Percentiles rank a stretch among this genome's conserved stretches.
These are phyloP conservation scores for Triplophysa siluroides DNA, from an alignment of 2,113 vertebrate genomes.

Conservation along the genomic window DNA sequence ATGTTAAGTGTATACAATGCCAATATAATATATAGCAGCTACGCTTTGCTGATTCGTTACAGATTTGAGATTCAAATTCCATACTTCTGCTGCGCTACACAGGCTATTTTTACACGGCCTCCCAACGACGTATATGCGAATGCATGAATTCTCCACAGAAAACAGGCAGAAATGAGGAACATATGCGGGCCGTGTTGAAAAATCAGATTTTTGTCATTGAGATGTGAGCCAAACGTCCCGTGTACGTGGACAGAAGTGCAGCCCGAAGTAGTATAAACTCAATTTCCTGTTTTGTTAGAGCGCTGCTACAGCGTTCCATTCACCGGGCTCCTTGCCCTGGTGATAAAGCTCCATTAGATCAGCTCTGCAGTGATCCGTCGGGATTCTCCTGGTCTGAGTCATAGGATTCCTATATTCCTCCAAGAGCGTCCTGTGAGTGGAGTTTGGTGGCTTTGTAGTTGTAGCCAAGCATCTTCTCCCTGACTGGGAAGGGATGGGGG, in stretches of 20 bases:
- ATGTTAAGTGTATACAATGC: neutral
- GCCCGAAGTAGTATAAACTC: conserved; percentile 66
- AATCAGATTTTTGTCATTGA: conserved; percentile 51
- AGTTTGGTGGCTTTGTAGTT: conserved; percentile 80
- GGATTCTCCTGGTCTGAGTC: conserved; percentile 83
- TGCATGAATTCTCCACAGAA: conserved; percentile 54
- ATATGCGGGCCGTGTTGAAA: conserved; percentile 47
- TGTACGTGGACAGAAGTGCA: conserved; percentile 48
- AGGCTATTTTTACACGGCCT: conserved; percentile 46
- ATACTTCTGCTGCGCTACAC: conserved; percentile 42
- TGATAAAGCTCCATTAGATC: conserved; percentile 77
- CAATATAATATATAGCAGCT: conserved; percentile 18
- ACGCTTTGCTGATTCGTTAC: conserved; percentile 43
- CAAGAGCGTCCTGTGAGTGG: conserved; percentile 78
- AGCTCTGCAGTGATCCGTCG: conserved; percentile 71
- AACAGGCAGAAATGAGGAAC: conserved; percentile 54
- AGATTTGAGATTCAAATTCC: conserved; percentile 41
- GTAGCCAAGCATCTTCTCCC: conserved; percentile 59
- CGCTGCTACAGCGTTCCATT: conserved; percentile 67
- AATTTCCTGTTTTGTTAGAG: conserved; percentile 78
- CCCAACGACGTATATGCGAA: conserved; percentile 43
- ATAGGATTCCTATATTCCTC: conserved; percentile 82
- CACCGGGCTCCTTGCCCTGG: conserved; percentile 59
- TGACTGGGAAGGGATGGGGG: conserved; percentile 11
- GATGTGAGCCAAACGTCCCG: conserved; percentile 50